These are phyloP conservation scores for Mystacornis crossleyi DNA, from an alignment of 2,113 vertebrate genomes.

Conservation along the genomic window DNA sequence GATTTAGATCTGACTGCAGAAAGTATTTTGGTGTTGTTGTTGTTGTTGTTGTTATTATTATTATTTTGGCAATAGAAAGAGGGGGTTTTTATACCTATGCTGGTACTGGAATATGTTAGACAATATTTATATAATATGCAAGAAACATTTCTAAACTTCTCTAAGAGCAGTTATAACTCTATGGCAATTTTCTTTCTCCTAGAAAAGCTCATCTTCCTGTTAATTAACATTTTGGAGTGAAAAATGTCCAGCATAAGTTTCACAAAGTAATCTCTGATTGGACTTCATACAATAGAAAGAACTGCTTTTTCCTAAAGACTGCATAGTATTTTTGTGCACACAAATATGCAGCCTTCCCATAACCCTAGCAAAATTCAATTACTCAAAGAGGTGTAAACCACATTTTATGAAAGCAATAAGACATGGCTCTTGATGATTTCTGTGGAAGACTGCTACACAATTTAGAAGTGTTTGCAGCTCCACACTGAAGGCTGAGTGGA, in stretches of 20 bases:
- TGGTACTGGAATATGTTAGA: background rate
- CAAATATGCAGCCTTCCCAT: conserved; percentile 2
- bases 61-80: background rate
- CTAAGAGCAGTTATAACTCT: background rate
- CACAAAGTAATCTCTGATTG: background rate
- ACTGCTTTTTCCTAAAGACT: background rate
- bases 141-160: background rate
- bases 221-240: conserved; percentile 45
- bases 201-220: background rate
- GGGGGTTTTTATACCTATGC: background rate
- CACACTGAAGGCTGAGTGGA: background rate
- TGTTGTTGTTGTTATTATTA: background rate
- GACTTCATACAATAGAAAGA: background rate
- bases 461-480: conserved; percentile 4
- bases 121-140: background rate
- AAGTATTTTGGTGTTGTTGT: background rate
- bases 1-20: background rate
- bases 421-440: conserved; percentile 50
- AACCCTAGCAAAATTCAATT: conserved; percentile 55
- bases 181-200: background rate
- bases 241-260: conserved; percentile 32
- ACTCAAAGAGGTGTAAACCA: conserved; percentile 46
- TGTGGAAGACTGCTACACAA: background rate
- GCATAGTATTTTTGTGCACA: background rate
- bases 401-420: conserved; percentile 58